phyloP scores from a whole-genome alignment of 2,113 vertebrate genomes.

The Macquaria australasica region DNA sequence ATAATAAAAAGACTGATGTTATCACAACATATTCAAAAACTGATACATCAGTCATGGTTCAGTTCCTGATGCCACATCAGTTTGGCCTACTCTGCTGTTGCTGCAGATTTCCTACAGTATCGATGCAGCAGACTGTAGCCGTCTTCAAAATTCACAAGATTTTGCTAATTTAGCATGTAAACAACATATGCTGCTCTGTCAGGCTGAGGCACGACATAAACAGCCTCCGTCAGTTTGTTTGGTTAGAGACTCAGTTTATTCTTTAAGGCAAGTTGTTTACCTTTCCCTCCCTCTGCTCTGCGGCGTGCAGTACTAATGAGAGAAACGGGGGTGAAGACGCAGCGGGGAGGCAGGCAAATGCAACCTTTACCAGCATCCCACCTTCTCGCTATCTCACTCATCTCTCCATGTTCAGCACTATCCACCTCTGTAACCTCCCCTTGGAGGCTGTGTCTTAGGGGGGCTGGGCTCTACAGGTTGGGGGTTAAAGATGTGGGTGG shows the following conservation, averaged over 20 bases:
- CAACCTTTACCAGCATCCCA: constrained; percentile 66
- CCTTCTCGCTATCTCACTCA: constrained; percentile 22
- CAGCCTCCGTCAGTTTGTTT: constrained; percentile 36
- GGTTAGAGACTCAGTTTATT: constrained; percentile 27
- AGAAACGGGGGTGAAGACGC: constrained; percentile 13
- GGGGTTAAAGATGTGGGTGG: constrained; percentile 55
- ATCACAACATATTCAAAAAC: neutral
- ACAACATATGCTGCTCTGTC: constrained; percentile 59
- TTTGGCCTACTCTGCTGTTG: constrained; percentile 36
- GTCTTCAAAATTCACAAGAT: constrained; percentile 31
- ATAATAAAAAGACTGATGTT: neutral
- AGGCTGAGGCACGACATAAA: constrained; percentile 22
- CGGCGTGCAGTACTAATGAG: constrained; percentile 64
- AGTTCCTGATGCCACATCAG: neutral
- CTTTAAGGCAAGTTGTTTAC: constrained; percentile 58
- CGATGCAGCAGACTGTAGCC: constrained; percentile 8
- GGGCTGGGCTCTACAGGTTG: constrained; percentile 26
- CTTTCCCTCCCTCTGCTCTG: constrained; percentile 33
- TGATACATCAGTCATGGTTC: neutral
- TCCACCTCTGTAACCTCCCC: constrained; percentile 15
- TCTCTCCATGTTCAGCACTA: neutral
- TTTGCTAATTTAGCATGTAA: constrained; percentile 63
- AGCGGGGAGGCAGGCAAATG: constrained; percentile 53
- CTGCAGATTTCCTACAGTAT: constrained; percentile 13
- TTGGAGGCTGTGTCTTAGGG: constrained; percentile 5